phyloP scores from a whole-genome alignment of 2,888 invertebrate genomes.

The Theretra japonica region DNA sequence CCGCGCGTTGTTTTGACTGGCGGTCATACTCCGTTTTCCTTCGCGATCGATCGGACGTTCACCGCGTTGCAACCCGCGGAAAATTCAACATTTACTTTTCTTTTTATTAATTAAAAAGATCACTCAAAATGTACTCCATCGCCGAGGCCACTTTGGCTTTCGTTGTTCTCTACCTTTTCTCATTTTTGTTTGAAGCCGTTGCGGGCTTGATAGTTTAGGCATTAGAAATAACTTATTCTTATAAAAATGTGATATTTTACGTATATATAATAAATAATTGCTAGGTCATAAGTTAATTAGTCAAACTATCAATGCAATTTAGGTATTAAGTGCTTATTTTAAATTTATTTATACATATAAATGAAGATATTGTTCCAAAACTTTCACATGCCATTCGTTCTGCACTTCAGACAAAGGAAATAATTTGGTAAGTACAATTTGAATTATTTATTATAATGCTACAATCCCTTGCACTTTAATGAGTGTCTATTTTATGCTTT shows the following conservation, averaged over 20 bases:
- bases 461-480: neutral
- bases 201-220: constrained; percentile 73
- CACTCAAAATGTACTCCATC: constrained; percentile 76
- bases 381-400: constrained; percentile 10
- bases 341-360: constrained; percentile 36
- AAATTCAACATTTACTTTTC: constrained; percentile 29
- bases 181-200: constrained; percentile 78
- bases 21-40: constrained; percentile 67
- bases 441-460: neutral
- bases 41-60: constrained; percentile 66
- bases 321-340: constrained; percentile 21
- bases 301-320: constrained; percentile 76
- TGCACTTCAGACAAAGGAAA: constrained; percentile 6
- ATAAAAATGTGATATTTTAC: constrained; percentile 74
- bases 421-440: constrained; percentile 20
- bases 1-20: constrained; percentile 57
- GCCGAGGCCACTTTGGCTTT: constrained; percentile 80
- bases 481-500: neutral
- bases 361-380: constrained; percentile 19
- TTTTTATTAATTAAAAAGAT: constrained; percentile 41
- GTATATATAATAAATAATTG: constrained; percentile 44
- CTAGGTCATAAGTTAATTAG: constrained; percentile 65
- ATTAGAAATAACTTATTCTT: constrained; percentile 41
- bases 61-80: constrained; percentile 44
- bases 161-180: constrained; percentile 76